Percentiles rank a stretch among this genome's conserved stretches.
These are phyloP conservation scores for Archocentrus centrarchus DNA, from an alignment of 2,113 vertebrate species.

Conservation along the genomic window DNA sequence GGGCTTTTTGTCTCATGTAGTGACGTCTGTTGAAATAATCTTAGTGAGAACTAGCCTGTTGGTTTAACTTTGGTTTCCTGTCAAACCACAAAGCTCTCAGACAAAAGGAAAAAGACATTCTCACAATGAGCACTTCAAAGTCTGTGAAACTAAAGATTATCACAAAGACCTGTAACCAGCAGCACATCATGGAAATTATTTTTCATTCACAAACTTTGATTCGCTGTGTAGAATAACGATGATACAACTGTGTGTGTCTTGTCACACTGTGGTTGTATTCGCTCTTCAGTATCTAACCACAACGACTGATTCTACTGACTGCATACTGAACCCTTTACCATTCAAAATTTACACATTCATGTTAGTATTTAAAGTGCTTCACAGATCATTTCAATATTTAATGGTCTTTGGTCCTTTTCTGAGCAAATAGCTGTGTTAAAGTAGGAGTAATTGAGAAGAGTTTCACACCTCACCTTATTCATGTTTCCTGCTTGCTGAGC, in stretches of 20 bases:
- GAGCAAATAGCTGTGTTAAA: background rate
- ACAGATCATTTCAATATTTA: background rate
- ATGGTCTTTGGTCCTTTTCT: background rate
- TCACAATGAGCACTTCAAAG: slow-evolving; percentile 43
- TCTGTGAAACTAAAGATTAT: slow-evolving; percentile 15
- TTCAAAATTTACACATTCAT: background rate
- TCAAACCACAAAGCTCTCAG: slow-evolving; percentile 56
- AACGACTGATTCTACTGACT: background rate
- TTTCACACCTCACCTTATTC: slow-evolving; percentile 87
- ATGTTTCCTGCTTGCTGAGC: slow-evolving; percentile 91
- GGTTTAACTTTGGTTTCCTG: slow-evolving; percentile 66
- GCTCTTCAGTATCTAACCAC: slow-evolving; percentile 3
- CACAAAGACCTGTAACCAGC: background rate
- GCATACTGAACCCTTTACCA: background rate
- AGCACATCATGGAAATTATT: background rate
- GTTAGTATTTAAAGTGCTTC: background rate
- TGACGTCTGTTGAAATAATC: slow-evolving; percentile 24
- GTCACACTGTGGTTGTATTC: background rate
- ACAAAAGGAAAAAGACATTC: background rate
- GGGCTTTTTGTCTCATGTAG: slow-evolving; percentile 51
- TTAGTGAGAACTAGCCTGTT: slow-evolving; percentile 21
- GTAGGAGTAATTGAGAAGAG: background rate
- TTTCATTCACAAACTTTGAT: slow-evolving; percentile 29
- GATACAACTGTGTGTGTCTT: background rate
- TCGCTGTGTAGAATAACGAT: background rate